These are phyloP conservation scores for Mya arenaria DNA, from an alignment of 1,140 invertebrate genomes.

Conservation along the genomic window DNA sequence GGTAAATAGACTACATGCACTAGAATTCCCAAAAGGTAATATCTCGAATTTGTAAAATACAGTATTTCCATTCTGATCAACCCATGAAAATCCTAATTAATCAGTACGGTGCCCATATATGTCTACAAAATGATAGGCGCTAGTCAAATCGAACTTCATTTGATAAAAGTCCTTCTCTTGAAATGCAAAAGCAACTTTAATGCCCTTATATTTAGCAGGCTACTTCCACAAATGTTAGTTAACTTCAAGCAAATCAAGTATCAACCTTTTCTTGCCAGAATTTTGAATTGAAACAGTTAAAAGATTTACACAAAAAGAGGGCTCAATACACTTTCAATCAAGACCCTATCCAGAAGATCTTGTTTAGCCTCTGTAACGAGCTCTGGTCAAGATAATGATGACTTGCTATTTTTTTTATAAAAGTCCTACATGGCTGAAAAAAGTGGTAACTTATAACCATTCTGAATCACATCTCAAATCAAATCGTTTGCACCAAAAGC, in stretches of 20 bases:
- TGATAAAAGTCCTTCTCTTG: slow-evolving; percentile 1
- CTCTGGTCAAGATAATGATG: background rate
- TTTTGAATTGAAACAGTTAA: slow-evolving; percentile 21
- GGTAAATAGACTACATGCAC: slow-evolving; percentile 19
- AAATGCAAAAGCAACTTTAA: slow-evolving; percentile 15
- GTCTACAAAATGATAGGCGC: slow-evolving; percentile 39
- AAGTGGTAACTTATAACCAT: slow-evolving; percentile 41
- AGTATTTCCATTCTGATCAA: background rate
- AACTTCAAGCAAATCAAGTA: slow-evolving; percentile 14
- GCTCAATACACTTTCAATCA: slow-evolving; percentile 6
- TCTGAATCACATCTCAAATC: slow-evolving; percentile 16
- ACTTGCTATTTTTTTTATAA: slow-evolving; percentile 26
- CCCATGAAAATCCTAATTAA: slow-evolving; percentile 39
- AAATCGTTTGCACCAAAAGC: slow-evolving; percentile 8
- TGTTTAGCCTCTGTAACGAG: slow-evolving; percentile 19
- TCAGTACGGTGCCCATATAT: slow-evolving; percentile 17
- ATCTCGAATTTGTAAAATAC: slow-evolving; percentile 18
- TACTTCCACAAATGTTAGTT: slow-evolving; percentile 40
- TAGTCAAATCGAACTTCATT: slow-evolving; percentile 22
- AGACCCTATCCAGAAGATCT: slow-evolving; percentile 15
- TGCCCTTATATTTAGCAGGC: slow-evolving; percentile 36
- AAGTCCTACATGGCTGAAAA: background rate
- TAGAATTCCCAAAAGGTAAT: slow-evolving; percentile 19
- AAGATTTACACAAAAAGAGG: slow-evolving; percentile 29
- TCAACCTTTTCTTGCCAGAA: slow-evolving; percentile 33